Evolutionary conservation across 2,113 vertebrate genomes (phyloP), one percentile per base, ranked within the genome.

Genomic region (Carettochelys insculpta): DNA sequence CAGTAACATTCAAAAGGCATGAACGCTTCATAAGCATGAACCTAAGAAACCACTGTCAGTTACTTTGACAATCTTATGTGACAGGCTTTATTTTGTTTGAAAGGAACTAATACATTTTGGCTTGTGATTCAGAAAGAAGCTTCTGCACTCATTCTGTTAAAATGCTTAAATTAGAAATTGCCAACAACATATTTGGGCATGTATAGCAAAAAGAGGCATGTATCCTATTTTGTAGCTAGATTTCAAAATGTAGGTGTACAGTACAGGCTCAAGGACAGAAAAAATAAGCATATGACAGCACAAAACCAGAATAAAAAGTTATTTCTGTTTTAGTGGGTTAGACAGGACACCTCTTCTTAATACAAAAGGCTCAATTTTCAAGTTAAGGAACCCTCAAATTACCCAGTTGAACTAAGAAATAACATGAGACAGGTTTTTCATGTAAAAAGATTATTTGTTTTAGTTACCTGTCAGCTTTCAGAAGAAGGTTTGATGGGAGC

Each of bases 401-500:
- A 91, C 83, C 80, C 82, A 87, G 11, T 52, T 77, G 47, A 87
- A 83, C 56, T 47, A 75, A 81, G 81, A 91, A 94, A 65, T 48
- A 83, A 84, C 48, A 58, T 41, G 31, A 5, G n/a, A 83, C 52
- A 80, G 41, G 48, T 14, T 54, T 20, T 58, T 86, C 52, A 71
- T 3, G 5, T 0, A 0, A 38, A 68, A 71, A 34, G 34, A 75
- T 29, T 4, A n/a, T 47, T 73, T 52, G 65, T 75, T 56, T 14
- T 12, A 34, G 5, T 94, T 98, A 99, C 99, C 99, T 99, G 97
- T 98, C 97, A 43, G 99, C 98, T 97, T 99, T 99, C 96, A 99
- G 96, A 95, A 99, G 98, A 80, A 99, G 98, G 97, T 98, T 98
- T 75, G 98, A 97, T 1, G 99, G 99, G 81, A 99, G 98, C 97